Percentiles rank a stretch among this genome's conserved stretches.
These are phyloP conservation scores for Xylocampa areola DNA, from an alignment of 2,888 invertebrate species.

Conservation along the genomic window DNA sequence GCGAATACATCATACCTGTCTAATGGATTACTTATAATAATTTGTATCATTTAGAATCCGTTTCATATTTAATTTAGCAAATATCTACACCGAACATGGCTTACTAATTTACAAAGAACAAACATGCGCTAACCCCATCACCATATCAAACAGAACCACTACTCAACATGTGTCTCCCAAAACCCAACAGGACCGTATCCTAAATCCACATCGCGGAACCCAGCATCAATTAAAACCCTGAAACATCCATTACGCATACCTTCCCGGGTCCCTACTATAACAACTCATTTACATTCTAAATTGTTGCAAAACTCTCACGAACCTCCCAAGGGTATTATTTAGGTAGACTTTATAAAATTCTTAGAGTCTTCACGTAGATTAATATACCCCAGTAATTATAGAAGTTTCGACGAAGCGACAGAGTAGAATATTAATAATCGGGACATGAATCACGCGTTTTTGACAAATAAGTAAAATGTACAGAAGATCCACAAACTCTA, in stretches of 20 bases:
- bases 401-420: slow-evolving; percentile 56
- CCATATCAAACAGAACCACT: too few relatives aligned
- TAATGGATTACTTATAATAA: too few relatives aligned
- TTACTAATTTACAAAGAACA: too few relatives aligned
- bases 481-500: slow-evolving; percentile 27
- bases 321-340: slow-evolving; percentile 47
- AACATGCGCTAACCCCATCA: too few relatives aligned
- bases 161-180: too few relatives aligned
- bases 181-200: too few relatives aligned
- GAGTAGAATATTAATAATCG: slow-evolving; percentile 62
- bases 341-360: slow-evolving; percentile 60
- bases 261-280: slow-evolving; percentile 26
- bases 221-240: slow-evolving; percentile 20
- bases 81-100: too few relatives aligned
- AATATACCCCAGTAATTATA: slow-evolving; percentile 60
- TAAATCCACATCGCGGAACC: not conserved
- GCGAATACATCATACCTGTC: too few relatives aligned
- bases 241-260: slow-evolving; percentile 31
- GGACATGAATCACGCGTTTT: slow-evolving; percentile 55
- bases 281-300: slow-evolving; percentile 57
- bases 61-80: too few relatives aligned
- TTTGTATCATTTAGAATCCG: too few relatives aligned
- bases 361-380: slow-evolving; percentile 54
- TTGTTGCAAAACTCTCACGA: slow-evolving; percentile 45
- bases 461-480: not conserved